A percentile compares a stretch with the other conserved stretches of the same genome.
Conservation (phyloP, 2,797 vertebrate species). For the Pteronotus mesoamericanus region DNA sequence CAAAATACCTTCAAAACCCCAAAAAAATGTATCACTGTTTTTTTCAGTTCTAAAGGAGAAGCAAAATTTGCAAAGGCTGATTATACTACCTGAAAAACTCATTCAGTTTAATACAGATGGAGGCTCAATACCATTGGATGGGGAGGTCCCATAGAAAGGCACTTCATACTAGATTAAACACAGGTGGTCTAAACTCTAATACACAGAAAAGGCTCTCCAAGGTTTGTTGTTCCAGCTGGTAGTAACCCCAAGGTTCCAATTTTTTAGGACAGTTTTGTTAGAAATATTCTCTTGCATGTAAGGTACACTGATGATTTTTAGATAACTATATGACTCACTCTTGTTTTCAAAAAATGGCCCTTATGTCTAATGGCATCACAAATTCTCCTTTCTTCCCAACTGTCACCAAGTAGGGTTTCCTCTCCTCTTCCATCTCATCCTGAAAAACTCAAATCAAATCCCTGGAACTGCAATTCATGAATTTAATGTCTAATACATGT, state of each 20-base stretch:
- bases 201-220: not conserved
- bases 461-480: not conserved
- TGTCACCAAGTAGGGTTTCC: not conserved
- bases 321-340: not conserved
- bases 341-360: not conserved
- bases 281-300: not conserved
- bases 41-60: not conserved
- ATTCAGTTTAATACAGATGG: not conserved
- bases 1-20: not conserved
- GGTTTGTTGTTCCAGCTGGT: not conserved
- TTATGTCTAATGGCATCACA: not conserved
- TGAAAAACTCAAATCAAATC: not conserved
- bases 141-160: not conserved
- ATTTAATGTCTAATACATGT: not conserved
- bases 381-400: not conserved
- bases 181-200: not conserved
- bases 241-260: not conserved
- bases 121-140: not conserved
- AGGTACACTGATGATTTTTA: not conserved
- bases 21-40: not conserved
- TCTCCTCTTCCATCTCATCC: not conserved
- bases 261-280: slow-evolving; percentile 6
- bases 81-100: not conserved
- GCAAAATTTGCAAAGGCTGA: not conserved
- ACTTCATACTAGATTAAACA: not conserved